Percentiles rank a stretch among this genome's conserved stretches.
phyloP scores from a whole-genome alignment of 2,113 vertebrate species.

The Dunckerocampus dactyliophorus region DNA sequence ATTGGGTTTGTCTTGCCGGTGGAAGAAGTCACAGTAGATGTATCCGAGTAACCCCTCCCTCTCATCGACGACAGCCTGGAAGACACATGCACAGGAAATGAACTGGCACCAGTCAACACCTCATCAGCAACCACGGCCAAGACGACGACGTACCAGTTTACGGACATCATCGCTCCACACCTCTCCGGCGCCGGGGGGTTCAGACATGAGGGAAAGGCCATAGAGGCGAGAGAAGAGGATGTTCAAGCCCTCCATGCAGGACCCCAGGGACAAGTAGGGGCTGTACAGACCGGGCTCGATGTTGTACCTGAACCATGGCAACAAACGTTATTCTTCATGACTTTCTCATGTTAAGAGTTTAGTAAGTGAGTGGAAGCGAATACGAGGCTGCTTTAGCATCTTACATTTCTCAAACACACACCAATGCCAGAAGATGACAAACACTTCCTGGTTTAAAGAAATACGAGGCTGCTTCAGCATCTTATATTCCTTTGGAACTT shows the following conservation, averaged over 20 bases:
- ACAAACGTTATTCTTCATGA: neutral
- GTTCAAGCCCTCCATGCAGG: constrained; percentile 95
- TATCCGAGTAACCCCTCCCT: constrained; percentile 90
- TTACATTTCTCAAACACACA: no score
- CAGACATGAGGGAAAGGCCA: constrained; percentile 84
- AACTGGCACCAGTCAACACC: neutral
- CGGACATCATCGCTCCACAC: constrained; percentile 91
- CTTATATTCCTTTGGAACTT: neutral
- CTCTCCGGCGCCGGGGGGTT: constrained; percentile 83
- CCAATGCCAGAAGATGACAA: no score
- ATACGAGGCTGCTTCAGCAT: no score
- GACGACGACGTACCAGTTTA: constrained; percentile 79
- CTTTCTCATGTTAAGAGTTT: neutral
- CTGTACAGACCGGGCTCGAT: constrained; percentile 92
- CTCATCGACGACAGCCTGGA: constrained; percentile 93
- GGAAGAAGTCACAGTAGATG: constrained; percentile 98
- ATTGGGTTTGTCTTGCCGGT: constrained; percentile 87
- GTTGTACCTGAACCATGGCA: constrained; percentile 80
- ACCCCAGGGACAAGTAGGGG: constrained; percentile 90
- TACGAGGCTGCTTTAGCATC: no score
- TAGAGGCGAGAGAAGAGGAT: constrained; percentile 83
- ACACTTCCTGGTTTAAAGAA: no score
- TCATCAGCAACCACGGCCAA: neutral
- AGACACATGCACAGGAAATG: constrained; percentile 14
- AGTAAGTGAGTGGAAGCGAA: no score